phyloP scores from a whole-genome alignment of 2,888 invertebrate species.

The Polyploca ridens region DNA sequence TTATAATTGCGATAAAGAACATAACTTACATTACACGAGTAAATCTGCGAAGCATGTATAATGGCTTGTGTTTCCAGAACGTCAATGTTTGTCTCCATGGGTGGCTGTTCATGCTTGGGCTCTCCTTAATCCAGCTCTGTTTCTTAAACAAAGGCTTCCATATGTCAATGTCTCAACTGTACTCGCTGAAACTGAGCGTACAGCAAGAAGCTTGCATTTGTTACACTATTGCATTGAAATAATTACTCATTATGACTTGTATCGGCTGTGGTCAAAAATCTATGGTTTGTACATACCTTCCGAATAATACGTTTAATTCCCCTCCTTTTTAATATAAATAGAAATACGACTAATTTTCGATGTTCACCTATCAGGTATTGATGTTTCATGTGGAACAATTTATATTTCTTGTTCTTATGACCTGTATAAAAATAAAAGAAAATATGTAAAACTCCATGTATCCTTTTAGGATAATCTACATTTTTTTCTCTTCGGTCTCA shows the following conservation, averaged over 20 bases:
- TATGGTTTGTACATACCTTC: no score
- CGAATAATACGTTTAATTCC: no score
- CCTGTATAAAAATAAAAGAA: no score
- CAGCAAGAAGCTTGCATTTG: neutral
- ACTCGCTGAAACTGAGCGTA: neutral
- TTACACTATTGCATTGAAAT: neutral
- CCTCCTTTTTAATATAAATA: no score
- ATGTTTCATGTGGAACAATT: no score
- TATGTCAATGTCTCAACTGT: neutral
- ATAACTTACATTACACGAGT: neutral
- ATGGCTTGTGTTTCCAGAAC: neutral
- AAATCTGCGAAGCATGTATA: neutral
- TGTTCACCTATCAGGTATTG: no score
- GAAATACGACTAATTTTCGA: no score
- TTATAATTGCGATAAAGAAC: no score
- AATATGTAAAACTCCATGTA: neutral
- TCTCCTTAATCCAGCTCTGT: neutral
- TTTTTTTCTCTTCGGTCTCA: neutral
- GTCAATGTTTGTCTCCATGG: neutral
- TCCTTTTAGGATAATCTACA: neutral
- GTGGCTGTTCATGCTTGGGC: neutral
- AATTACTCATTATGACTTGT: no score
- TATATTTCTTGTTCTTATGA: no score
- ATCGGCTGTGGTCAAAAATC: no score
- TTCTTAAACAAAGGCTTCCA: constrained; percentile 3